These are phyloP conservation scores for Hoplias malabaricus DNA, from an alignment of 2,113 vertebrate species.

Conservation along the genomic window DNA sequence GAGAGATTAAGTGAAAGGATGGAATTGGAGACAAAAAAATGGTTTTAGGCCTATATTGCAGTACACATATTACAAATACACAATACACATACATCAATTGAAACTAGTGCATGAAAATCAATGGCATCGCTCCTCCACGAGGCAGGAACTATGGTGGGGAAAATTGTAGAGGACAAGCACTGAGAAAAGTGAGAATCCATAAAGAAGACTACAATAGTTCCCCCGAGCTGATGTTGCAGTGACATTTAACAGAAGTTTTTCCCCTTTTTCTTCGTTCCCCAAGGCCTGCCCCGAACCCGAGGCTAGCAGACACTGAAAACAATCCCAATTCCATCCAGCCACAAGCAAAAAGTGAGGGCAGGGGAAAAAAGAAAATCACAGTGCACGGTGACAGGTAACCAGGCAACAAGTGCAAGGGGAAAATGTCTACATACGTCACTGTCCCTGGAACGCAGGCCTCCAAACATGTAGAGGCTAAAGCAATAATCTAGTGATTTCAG, in stretches of 20 bases:
- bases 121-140: background rate
- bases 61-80: no score
- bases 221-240: background rate
- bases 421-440: background rate
- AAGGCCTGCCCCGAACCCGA: background rate
- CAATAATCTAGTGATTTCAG: conserved; percentile 6
- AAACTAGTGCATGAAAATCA: no score
- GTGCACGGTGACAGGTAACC: background rate
- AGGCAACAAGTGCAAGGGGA: background rate
- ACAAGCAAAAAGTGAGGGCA: background rate
- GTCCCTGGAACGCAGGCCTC: background rate
- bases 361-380: background rate
- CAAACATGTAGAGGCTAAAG: background rate
- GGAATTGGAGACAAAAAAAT: no score
- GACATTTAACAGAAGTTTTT: background rate
- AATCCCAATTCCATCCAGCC: background rate
- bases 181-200: background rate
- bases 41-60: no score
- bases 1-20: no score
- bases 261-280: background rate
- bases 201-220: background rate
- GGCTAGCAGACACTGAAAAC: background rate
- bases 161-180: background rate
- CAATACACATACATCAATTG: no score
- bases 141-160: background rate